A percentile compares a stretch with the other conserved stretches of the same genome.
Conservation (phyloP, 2,888 invertebrate species). For the Margaritifera margaritifera region DNA sequence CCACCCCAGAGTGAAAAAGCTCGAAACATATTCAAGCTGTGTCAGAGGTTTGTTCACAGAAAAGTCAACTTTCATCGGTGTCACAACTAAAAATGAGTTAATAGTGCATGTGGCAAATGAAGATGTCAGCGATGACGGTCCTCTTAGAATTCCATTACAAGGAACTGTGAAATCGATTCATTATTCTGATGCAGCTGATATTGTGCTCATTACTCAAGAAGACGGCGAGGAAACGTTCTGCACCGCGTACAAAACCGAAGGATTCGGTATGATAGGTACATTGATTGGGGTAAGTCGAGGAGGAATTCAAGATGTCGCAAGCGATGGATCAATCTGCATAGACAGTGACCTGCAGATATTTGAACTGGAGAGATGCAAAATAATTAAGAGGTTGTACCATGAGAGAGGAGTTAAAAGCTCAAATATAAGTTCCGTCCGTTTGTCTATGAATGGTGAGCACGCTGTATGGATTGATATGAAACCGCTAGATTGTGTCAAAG, state of each 20-base stretch:
- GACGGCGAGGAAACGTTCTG: conserved; percentile 22
- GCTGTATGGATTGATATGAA: conserved; percentile 33
- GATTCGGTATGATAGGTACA: conserved; percentile 34
- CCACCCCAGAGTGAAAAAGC: conserved; percentile 13
- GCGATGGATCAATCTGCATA: conserved; percentile 39
- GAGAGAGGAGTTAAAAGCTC: conserved; percentile 7
- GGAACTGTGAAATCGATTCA: conserved; percentile 32
- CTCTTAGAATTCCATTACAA: conserved; percentile 19
- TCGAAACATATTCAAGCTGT: conserved; percentile 21
- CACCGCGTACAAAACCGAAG: conserved; percentile 34
- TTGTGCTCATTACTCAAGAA: conserved; percentile 26
- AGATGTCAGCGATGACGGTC: conserved; percentile 16
- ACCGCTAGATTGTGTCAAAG: conserved; percentile 31
- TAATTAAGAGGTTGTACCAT: conserved; percentile 25
- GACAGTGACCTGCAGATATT: conserved; percentile 37
- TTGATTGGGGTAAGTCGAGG: conserved; percentile 21
- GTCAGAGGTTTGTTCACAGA: conserved; percentile 31
- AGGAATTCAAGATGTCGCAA: conserved; percentile 33
- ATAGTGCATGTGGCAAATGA: conserved; percentile 23
- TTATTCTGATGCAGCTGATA: conserved; percentile 24
- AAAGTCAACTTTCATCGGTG: conserved; percentile 30
- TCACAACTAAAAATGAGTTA: conserved; percentile 16
- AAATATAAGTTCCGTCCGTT: conserved; percentile 21
- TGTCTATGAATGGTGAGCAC: conserved; percentile 32
- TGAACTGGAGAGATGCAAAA: conserved; percentile 30